These are phyloP conservation scores for Chironomus tentans DNA, from an alignment of 2,888 invertebrate genomes.

Conservation along the genomic window DNA sequence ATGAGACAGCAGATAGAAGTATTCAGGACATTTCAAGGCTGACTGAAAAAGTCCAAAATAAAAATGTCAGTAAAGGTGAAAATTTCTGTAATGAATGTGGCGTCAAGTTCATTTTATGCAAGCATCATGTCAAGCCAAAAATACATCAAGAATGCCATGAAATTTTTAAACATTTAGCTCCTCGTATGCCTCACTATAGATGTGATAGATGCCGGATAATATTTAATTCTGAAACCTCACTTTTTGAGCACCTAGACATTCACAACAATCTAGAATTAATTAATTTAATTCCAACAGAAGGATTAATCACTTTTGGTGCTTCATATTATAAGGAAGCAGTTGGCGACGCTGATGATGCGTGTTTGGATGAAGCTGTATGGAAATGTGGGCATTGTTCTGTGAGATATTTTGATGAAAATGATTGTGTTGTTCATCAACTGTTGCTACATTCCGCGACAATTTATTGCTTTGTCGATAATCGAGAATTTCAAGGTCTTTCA, in stretches of 20 bases:
- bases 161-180: not conserved
- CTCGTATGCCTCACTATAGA: not conserved
- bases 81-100: slow-evolving; percentile 13
- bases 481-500: not conserved
- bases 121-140: not conserved
- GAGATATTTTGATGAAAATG: not conserved
- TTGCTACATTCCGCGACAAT: not conserved
- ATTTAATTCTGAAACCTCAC: not conserved
- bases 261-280: not conserved
- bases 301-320: not conserved
- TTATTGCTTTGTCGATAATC: slow-evolving; percentile 5
- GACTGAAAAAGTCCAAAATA: not conserved
- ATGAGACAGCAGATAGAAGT: not conserved
- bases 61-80: not conserved
- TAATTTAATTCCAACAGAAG: not conserved
- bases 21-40: not conserved
- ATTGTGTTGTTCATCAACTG: not conserved
- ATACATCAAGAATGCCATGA: slow-evolving; percentile 6
- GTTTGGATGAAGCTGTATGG: slow-evolving; percentile 1
- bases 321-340: not conserved
- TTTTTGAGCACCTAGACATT: not conserved
- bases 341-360: not conserved
- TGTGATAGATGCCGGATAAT: not conserved
- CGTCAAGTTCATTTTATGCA: not conserved
- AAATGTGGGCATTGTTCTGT: slow-evolving; percentile 12